Evolutionary conservation across 2,113 vertebrate genomes (phyloP).

Genomic region (Marcusenius ussheri): DNA sequence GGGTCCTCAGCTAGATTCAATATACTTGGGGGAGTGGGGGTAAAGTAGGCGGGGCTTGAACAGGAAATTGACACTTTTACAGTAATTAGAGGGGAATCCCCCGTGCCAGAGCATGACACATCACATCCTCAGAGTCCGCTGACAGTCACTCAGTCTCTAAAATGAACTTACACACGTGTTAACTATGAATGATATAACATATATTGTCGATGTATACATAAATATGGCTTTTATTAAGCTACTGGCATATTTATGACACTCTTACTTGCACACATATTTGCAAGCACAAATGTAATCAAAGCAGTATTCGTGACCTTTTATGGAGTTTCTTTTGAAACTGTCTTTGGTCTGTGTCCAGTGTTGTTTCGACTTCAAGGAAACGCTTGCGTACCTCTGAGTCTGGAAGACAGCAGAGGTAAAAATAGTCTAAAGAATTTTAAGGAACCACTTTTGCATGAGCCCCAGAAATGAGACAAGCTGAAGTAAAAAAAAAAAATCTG

Average conservation of each 20-base stretch:
- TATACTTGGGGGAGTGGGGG: background rate
- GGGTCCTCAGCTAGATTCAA: background rate
- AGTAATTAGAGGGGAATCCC: background rate
- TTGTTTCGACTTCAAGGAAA: background rate
- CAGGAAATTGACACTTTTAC: slow-evolving; percentile 5
- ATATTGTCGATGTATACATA: background rate
- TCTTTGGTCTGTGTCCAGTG: background rate
- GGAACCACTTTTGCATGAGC: background rate
- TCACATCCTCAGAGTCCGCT: background rate
- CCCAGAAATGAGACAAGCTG: background rate
- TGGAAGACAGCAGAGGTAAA: background rate
- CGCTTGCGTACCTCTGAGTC: background rate
- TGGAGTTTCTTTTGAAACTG: background rate
- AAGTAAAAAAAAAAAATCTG: background rate
- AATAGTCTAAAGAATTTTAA: background rate
- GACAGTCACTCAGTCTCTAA: background rate
- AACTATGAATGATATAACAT: background rate
- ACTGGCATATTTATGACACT: background rate
- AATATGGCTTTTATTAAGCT: background rate
- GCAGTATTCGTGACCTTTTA: background rate
- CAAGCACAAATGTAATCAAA: background rate
- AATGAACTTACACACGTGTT: background rate
- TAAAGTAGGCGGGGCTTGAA: background rate
- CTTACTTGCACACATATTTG: background rate
- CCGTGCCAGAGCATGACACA: background rate